Base-by-base conservation (phyloP, 2,888 invertebrate genomes). In the Coelopa pilipes region DNA sequence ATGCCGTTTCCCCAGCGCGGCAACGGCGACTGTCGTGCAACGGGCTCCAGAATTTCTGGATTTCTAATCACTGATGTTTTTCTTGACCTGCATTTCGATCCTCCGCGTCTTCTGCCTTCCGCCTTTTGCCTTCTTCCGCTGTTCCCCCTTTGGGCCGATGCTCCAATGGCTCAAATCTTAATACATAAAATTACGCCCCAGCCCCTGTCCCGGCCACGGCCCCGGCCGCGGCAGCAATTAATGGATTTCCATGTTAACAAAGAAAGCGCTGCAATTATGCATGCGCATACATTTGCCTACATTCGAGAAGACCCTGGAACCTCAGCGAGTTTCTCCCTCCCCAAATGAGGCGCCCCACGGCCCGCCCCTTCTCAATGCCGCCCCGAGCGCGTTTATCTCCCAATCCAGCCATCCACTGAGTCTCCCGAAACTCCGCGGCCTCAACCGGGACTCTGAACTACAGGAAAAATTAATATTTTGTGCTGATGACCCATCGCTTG, bases 281-380 rank as follows among this genome's bases (percentile, higher is more conserved):
- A 75, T 75, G 75, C 66, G 49, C 73, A 75, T 75, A 73, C 17
- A 66, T 75, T 72, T 69, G 11, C 53, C 50, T 17, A 70, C 12
- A n/a, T 68, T 45, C 15, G 34, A 34, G n/a, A n/a, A n/a, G n/a
- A 34, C 34, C 34, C 34, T 34, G 7, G 34, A 34, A 34, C 34
- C 7, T 34, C 34, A 4, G 34, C 4, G 34, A 34, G 2, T 34
- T 34, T 34, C 34, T 34, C 7, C 34, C 7, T 7, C 34, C 7
- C 34, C 34, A 34, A 34, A 34, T 34, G 2, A 34, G 7, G 2
- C 34, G 2, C 34, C 34, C 34, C 34, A 34, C 34, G 34, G 7
- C 34, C 34, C 34, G 34, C 7, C 7, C 34, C 4, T 34, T 34
- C 4, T 7, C 34, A 2, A 34, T 34, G 34, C 7, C 34, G 34